Evolutionary conservation across 2,888 invertebrate genomes (phyloP).

Genomic region (Drosophila birchii): DNA sequence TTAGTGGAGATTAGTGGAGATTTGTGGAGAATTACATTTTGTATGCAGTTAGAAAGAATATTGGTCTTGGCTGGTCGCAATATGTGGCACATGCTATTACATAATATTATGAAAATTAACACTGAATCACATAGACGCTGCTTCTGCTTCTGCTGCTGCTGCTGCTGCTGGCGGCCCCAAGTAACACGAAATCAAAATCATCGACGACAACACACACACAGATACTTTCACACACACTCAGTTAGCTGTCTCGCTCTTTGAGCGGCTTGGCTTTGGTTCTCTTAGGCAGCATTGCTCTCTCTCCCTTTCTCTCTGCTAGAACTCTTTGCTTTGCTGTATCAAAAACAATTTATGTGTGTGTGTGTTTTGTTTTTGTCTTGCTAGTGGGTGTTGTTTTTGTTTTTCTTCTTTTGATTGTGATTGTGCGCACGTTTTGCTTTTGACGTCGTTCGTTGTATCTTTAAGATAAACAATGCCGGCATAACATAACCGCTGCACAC

Average conservation of each 20-base stretch:
- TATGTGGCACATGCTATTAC: constrained; percentile 72
- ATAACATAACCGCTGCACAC: constrained; percentile 55
- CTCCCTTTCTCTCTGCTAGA: constrained; percentile 16
- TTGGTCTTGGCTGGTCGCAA: constrained; percentile 4
- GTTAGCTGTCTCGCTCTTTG: background rate
- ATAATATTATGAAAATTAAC: constrained; percentile 81
- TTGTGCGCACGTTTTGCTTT: constrained; percentile 74
- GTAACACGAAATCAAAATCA: constrained; percentile 75
- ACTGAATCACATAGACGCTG: constrained; percentile 73
- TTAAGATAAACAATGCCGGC: constrained; percentile 80
- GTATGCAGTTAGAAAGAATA: background rate
- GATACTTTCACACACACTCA: constrained; percentile 19
- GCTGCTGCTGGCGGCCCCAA: constrained; percentile 42
- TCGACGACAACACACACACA: constrained; percentile 41
- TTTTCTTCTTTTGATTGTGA: constrained; percentile 5
- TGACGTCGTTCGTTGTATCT: constrained; percentile 66
- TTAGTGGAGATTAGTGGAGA: too few species aligned
- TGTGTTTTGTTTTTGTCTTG: constrained; percentile 32
- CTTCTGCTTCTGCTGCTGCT: constrained; percentile 46
- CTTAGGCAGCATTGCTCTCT: background rate
- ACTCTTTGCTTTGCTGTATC: constrained; percentile 12
- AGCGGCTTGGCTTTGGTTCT: constrained; percentile 20
- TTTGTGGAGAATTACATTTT: background rate
- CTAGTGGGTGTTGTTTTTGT: constrained; percentile 37
- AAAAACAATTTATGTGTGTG: constrained; percentile 1